These are phyloP conservation scores for Acrossocheilus wenchowensis DNA, from an alignment of 2,797 vertebrate genomes.

Conservation along the genomic window DNA sequence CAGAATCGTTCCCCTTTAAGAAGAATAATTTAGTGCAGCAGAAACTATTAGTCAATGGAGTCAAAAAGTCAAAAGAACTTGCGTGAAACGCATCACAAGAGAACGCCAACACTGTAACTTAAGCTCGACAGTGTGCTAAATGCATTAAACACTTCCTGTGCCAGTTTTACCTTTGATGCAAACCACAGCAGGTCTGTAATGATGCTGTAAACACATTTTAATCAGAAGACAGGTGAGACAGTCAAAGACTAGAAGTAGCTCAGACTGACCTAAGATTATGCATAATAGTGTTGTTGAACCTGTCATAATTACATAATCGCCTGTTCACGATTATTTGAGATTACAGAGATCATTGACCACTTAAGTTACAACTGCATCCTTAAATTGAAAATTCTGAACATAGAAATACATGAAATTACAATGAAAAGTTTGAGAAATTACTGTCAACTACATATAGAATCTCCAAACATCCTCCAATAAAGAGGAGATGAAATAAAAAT, in stretches of 20 bases:
- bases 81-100: conserved; percentile 23
- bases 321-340: neutral
- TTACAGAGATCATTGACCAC: neutral
- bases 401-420: neutral
- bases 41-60: conserved; percentile 58
- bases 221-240: neutral
- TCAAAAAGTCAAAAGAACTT: conserved; percentile 38
- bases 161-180: conserved; percentile 18
- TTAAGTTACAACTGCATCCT: neutral
- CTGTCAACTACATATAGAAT: neutral
- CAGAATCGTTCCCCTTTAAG: conserved; percentile 69
- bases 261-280: conserved; percentile 4
- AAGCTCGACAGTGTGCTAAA: conserved; percentile 1
- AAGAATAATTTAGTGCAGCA: conserved; percentile 70
- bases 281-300: neutral
- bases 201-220: conserved; percentile 15
- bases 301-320: neutral
- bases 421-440: neutral
- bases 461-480: neutral
- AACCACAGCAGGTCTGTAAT: conserved; percentile 18
- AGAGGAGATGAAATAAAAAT: neutral
- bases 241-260: neutral
- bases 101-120: neutral
- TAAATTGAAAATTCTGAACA: neutral
- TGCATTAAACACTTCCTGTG: conserved; percentile 36